phyloP scores from a whole-genome alignment of 2,113 vertebrate genomes.

The Rhadina sibilatrix region DNA sequence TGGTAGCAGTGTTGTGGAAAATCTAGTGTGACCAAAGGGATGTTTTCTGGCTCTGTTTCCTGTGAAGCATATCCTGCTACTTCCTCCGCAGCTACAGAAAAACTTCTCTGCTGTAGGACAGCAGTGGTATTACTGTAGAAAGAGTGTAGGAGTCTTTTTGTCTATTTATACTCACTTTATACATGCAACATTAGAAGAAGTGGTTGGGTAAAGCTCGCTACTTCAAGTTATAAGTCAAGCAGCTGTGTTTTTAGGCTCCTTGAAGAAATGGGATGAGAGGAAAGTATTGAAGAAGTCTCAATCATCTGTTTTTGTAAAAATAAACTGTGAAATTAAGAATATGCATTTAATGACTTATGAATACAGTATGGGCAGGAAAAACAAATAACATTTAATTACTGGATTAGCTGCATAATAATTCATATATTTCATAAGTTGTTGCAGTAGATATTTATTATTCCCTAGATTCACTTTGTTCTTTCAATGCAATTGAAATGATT shows the following conservation, averaged over 20 bases:
- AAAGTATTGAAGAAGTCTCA: not conserved
- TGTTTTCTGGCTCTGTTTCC: conserved; percentile 21
- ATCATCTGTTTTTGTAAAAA: not conserved
- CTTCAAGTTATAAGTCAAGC: not conserved
- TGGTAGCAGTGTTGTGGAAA: not conserved
- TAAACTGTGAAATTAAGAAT: not conserved
- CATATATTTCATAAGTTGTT: not conserved
- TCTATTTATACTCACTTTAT: not conserved
- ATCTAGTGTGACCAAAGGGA: not conserved
- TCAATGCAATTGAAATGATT: not conserved
- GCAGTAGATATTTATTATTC: not conserved
- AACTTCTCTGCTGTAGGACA: not conserved
- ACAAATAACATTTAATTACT: not conserved
- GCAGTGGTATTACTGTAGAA: not conserved
- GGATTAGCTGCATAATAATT: not conserved
- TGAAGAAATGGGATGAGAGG: not conserved
- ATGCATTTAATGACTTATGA: not conserved
- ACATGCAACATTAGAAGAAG: not conserved
- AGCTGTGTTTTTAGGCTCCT: not conserved
- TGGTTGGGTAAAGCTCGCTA: not conserved
- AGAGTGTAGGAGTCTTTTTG: not conserved
- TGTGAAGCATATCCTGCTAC: not conserved
- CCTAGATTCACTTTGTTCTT: not conserved
- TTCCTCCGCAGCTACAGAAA: not conserved
- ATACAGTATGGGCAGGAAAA: not conserved